Conservation (phyloP, 2,797 vertebrate genomes). For the Neomorphus geoffroyi region DNA sequence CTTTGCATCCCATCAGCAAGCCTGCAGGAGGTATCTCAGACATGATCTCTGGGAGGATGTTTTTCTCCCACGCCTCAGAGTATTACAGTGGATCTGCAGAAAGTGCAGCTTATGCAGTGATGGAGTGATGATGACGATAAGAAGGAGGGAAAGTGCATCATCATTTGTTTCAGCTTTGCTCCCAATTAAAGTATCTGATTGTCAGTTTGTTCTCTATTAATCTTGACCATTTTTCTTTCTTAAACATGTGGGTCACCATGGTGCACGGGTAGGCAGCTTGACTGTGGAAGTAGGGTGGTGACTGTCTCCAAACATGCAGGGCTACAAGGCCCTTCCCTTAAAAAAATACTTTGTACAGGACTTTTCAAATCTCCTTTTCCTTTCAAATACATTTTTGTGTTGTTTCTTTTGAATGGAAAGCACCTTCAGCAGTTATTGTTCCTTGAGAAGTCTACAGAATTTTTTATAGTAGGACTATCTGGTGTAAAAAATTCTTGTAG, state of each 20-base stretch:
- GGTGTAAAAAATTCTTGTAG: neutral
- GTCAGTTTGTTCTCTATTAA: neutral
- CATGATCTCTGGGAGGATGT: neutral
- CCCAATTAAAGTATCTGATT: neutral
- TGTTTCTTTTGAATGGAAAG: neutral
- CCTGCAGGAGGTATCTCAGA: too few relatives aligned
- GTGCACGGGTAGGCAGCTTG: neutral
- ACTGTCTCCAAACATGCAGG: neutral
- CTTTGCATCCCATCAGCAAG: neutral
- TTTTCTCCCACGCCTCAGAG: neutral
- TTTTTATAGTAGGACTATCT: fast-evolving
- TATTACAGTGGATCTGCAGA: neutral
- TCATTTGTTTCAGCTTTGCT: neutral
- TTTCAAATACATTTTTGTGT: fast-evolving
- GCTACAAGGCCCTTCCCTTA: fast-evolving
- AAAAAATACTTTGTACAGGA: neutral
- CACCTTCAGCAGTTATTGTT: neutral
- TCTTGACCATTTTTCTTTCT: neutral
- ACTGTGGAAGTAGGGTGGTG: fast-evolving
- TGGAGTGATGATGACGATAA: neutral
- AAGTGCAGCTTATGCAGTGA: fast-evolving
- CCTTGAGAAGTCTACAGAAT: neutral
- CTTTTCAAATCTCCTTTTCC: neutral
- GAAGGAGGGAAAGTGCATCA: neutral
- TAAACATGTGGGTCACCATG: fast-evolving